A percentile compares a stretch with the other conserved stretches of the same genome.
Evolutionary conservation across 1,140 invertebrate species (phyloP).

Genomic region (Drosophila ercepeae): DNA sequence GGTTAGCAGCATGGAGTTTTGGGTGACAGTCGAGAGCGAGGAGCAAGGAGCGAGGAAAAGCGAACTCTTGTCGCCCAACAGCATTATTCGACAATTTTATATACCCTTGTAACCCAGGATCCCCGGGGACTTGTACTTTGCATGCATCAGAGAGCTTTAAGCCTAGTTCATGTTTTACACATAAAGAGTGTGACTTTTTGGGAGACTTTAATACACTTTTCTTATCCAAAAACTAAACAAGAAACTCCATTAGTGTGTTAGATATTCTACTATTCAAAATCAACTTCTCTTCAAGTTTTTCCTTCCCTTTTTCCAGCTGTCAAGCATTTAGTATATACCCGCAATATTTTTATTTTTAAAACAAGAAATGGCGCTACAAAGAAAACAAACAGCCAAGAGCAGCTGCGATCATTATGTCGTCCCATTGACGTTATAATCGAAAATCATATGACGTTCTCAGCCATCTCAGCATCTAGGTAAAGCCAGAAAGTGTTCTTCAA

Average conservation of each 20-base stretch:
- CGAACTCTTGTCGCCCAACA: slow-evolving; percentile 50
- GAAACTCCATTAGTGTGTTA: not conserved
- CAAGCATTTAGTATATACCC: slow-evolving; percentile 47
- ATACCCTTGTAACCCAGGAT: slow-evolving; percentile 10
- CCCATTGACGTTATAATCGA: slow-evolving; percentile 70
- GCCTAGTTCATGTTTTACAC: not conserved
- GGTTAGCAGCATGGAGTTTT: slow-evolving; percentile 32
- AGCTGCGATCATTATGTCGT: slow-evolving; percentile 46
- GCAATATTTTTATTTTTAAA: slow-evolving; percentile 30
- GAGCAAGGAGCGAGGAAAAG: slow-evolving; percentile 1
- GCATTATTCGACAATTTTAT: slow-evolving; percentile 38
- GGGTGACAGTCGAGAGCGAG: not conserved
- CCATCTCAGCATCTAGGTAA: not conserved
- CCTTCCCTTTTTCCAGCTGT: slow-evolving; percentile 47
- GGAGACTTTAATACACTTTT: not conserved
- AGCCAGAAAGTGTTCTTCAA: slow-evolving; percentile 35
- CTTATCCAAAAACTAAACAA: not conserved
- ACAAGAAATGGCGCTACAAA: slow-evolving; percentile 42
- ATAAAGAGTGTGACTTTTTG: not conserved
- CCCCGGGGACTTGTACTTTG: slow-evolving; percentile 6
- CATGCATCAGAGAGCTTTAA: not conserved
- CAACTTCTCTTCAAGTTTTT: not conserved
- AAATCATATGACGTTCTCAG: slow-evolving; percentile 64
- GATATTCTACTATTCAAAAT: not conserved
- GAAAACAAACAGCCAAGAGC: slow-evolving; percentile 26